phyloP scores from a whole-genome alignment of 2,797 vertebrate species.

The Antennarius maculatus region DNA sequence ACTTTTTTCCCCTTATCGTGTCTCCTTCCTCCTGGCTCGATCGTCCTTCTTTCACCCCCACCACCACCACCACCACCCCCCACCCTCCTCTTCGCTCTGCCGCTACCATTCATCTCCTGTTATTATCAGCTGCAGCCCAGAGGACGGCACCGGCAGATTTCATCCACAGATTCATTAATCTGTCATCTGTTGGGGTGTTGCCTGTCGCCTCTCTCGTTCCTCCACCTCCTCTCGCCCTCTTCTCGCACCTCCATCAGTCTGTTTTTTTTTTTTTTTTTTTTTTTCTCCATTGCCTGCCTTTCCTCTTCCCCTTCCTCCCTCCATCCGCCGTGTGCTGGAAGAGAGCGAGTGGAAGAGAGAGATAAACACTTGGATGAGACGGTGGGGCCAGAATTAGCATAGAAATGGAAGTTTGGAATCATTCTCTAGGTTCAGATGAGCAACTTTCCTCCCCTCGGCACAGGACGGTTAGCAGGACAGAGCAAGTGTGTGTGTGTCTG shows the following conservation, averaged over 20 bases:
- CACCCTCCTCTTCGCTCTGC: conserved; percentile 1
- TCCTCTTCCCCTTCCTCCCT: conserved; percentile 37
- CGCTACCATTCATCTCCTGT: conserved; percentile 67
- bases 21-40: conserved; percentile 8
- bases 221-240: conserved; percentile 41
- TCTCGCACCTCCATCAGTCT: conserved; percentile 58
- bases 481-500: conserved; percentile 14
- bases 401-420: conserved; percentile 82
- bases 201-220: conserved; percentile 44
- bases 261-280: conserved; percentile 48
- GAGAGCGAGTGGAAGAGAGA: conserved; percentile 47
- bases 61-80: neutral
- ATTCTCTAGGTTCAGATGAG: conserved; percentile 78
- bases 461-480: conserved; percentile 51
- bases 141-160: conserved; percentile 71
- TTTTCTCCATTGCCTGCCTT: conserved; percentile 34
- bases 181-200: conserved; percentile 75
- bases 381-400: conserved; percentile 77
- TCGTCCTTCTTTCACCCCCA: conserved; percentile 30
- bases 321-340: conserved; percentile 48
- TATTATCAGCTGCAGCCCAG: conserved; percentile 73
- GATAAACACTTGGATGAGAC: conserved; percentile 77
- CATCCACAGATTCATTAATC: conserved; percentile 76
- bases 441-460: conserved; percentile 62
- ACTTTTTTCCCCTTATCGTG: conserved; percentile 7